Percentiles rank a stretch among this genome's conserved stretches.
phyloP scores from a whole-genome alignment of 2,797 vertebrate species.

The Gobionotothen gibberifrons region DNA sequence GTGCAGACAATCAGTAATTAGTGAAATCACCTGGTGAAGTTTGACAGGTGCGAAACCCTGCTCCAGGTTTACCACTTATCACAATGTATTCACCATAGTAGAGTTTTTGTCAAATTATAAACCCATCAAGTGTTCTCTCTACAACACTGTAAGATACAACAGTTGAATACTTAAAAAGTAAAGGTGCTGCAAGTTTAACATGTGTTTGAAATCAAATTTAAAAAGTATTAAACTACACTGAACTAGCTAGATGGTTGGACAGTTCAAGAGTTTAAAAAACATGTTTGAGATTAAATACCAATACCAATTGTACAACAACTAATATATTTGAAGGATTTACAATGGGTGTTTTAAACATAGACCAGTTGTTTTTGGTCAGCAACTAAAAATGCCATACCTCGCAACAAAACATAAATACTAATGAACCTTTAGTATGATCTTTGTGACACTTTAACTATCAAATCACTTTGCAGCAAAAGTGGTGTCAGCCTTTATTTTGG shows the following conservation, averaged over 20 bases:
- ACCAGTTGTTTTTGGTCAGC: conserved; percentile 19
- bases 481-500: conserved; percentile 1
- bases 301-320: conserved; percentile 33
- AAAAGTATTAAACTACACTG: not conserved
- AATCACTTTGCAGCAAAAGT: not conserved
- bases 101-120: conserved; percentile 4
- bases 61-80: conserved; percentile 4
- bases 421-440: not conserved
- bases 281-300: conserved; percentile 31
- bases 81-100: not conserved
- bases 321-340: conserved; percentile 17
- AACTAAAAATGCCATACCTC: not conserved
- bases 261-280: conserved; percentile 16
- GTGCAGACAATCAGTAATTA: not conserved
- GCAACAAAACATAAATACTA: not conserved
- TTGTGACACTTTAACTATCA: not conserved
- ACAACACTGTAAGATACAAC: conserved; percentile 23
- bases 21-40: conserved; percentile 13
- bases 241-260: conserved; percentile 16
- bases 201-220: conserved; percentile 11
- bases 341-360: conserved; percentile 16
- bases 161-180: conserved; percentile 7
- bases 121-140: conserved; percentile 13
- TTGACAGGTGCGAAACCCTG: not conserved
- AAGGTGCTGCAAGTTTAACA: conserved; percentile 12